These are phyloP conservation scores for Scophthalmus maximus DNA, from an alignment of 2,113 vertebrate species.

Conservation along the genomic window DNA sequence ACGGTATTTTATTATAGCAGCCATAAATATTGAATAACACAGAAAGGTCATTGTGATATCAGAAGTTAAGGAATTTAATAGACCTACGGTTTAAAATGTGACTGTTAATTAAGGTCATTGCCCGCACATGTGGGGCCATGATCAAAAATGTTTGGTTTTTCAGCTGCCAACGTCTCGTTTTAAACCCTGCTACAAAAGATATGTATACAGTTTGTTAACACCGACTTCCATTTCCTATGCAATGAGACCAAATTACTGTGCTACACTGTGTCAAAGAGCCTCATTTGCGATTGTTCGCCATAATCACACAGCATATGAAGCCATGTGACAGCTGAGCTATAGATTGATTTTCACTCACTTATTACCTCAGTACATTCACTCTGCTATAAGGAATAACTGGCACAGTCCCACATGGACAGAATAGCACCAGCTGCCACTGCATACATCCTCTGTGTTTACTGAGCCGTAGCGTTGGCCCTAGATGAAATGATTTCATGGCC, in stretches of 20 bases:
- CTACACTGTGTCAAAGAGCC: not conserved
- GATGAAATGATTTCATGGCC: conserved; percentile 43
- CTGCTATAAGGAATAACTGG: conserved; percentile 51
- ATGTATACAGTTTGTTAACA: not conserved
- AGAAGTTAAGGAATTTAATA: conserved; percentile 1
- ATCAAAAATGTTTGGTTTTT: not conserved
- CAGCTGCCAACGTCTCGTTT: not conserved
- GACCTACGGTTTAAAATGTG: conserved; percentile 27
- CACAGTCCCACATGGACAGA: conserved; percentile 41
- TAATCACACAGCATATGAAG: not conserved
- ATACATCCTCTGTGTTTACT: conserved; percentile 48
- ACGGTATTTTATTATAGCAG: conserved; percentile 30
- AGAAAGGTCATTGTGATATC: conserved; percentile 18
- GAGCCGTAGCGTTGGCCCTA: conserved; percentile 24
- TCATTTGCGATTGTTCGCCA: conserved; percentile 17
- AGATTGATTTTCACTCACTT: conserved; percentile 47
- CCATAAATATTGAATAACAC: conserved; percentile 21
- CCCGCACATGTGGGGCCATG: not conserved
- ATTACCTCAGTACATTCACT: conserved; percentile 38
- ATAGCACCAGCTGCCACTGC: conserved; percentile 52
- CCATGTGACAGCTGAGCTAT: conserved; percentile 21
- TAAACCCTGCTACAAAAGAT: not conserved
- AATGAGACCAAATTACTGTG: conserved; percentile 1
- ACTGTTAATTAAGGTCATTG: conserved; percentile 5
- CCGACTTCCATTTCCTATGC: not conserved